A percentile compares a stretch with the other conserved stretches of the same genome.
Conservation (phyloP, 2,113 vertebrate species). For the Brachyistius frenatus region DNA sequence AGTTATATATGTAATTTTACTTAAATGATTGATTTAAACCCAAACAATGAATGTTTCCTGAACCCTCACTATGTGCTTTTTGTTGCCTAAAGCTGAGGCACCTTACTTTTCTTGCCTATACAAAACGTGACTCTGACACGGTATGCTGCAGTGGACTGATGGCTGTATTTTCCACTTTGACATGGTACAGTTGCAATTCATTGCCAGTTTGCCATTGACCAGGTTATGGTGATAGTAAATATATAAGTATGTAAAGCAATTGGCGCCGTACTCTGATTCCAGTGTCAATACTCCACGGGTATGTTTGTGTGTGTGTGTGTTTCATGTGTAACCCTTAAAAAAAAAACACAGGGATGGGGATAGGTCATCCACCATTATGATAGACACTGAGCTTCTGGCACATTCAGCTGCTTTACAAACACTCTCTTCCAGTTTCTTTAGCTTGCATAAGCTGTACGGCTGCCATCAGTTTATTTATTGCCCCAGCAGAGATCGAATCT, state of each 20-base stretch:
- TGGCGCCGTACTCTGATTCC: background rate
- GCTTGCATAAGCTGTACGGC: constrained; percentile 6
- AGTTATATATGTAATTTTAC: too few relatives aligned
- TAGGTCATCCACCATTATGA: constrained; percentile 24
- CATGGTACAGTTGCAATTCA: too few relatives aligned
- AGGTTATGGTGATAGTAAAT: too few relatives aligned
- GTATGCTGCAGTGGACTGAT: too few relatives aligned
- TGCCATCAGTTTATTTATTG: constrained; percentile 14
- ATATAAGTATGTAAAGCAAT: background rate
- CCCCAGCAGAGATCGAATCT: constrained; percentile 28
- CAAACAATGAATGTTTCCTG: too few relatives aligned
- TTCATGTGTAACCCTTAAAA: background rate
- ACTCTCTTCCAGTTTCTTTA: constrained; percentile 5
- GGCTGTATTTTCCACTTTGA: too few relatives aligned
- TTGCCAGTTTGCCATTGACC: too few relatives aligned
- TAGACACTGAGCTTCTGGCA: constrained; percentile 14
- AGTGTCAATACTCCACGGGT: background rate
- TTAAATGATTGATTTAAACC: too few relatives aligned
- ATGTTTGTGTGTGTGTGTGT: background rate
- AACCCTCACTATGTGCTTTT: too few relatives aligned
- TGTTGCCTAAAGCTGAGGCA: too few relatives aligned
- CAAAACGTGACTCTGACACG: too few relatives aligned
- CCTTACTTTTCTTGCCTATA: too few relatives aligned
- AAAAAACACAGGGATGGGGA: background rate
- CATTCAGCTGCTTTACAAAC: constrained; percentile 19